Evolutionary conservation across 2,113 vertebrate genomes (phyloP).

Genomic region (Chaetodon auriga): DNA sequence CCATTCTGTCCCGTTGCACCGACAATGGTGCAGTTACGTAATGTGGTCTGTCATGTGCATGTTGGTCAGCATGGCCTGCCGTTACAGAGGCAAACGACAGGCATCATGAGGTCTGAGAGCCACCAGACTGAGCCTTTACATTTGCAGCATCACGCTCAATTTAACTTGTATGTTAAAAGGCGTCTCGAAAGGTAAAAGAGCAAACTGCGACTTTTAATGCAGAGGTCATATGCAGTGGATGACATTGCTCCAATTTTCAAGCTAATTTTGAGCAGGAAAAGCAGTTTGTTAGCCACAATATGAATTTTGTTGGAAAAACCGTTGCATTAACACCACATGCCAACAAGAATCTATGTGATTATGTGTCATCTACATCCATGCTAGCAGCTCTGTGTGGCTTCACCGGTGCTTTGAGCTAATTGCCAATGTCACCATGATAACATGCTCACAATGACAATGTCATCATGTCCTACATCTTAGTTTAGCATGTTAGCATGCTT

Average conservation of each 20-base stretch:
- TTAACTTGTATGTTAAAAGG: neutral
- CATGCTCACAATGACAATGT: too few species aligned
- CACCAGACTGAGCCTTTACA: constrained; percentile 23
- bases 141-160: neutral
- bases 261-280: neutral
- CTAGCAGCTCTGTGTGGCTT: too few species aligned
- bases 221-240: neutral
- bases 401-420: too few species aligned
- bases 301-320: neutral
- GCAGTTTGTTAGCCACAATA: neutral
- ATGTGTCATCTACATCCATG: too few species aligned
- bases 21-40: constrained; percentile 74
- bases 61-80: constrained; percentile 50
- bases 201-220: constrained; percentile 5
- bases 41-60: constrained; percentile 52
- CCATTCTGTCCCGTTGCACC: constrained; percentile 71
- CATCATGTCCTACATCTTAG: too few species aligned
- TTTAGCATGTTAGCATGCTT: neutral
- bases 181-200: constrained; percentile 10
- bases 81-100: constrained; percentile 38
- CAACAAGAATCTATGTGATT: neutral
- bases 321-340: neutral
- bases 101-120: constrained; percentile 33
- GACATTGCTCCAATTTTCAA: neutral
- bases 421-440: too few species aligned